Percentiles rank a stretch among this genome's conserved stretches.
These are phyloP conservation scores for Myzus persicae DNA, from an alignment of 1,140 invertebrate species.

Conservation along the genomic window DNA sequence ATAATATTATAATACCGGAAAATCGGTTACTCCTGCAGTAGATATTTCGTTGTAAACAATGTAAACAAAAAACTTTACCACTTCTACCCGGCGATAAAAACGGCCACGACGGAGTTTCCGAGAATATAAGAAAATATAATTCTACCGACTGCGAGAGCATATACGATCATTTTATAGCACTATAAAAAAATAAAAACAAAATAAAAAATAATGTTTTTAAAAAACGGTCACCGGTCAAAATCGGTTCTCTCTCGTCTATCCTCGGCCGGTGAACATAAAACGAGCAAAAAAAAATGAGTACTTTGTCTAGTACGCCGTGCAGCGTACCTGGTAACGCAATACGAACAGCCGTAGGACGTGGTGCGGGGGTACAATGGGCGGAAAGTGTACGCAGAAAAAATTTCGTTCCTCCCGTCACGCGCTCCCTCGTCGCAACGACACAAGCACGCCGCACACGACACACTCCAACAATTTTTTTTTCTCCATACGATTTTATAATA, in stretches of 20 bases:
- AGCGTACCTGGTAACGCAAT: no score
- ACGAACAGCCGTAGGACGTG: no score
- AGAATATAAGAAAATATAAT: not conserved
- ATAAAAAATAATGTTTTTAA: no score
- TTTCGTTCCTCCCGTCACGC: not conserved
- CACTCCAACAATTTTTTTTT: not conserved
- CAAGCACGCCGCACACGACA: no score
- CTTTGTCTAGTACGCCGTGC: not conserved
- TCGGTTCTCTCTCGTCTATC: not conserved
- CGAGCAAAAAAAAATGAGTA: not conserved
- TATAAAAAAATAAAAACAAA: not conserved
- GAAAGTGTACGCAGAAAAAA: not conserved
- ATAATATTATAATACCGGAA: no score
- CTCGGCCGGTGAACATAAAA: not conserved
- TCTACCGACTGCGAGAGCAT: not conserved
- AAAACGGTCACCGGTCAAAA: not conserved
- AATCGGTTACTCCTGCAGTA: not conserved
- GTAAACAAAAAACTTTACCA: not conserved
- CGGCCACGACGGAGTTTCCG: not conserved
- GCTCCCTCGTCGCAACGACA: no score
- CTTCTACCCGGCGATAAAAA: not conserved
- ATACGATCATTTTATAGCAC: not conserved
- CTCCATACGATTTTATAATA: no score
- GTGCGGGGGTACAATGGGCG: not conserved
- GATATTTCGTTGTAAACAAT: slow-evolving; percentile 1